Conservation (phyloP, 2,888 invertebrate species). For the Furcula furcula region DNA sequence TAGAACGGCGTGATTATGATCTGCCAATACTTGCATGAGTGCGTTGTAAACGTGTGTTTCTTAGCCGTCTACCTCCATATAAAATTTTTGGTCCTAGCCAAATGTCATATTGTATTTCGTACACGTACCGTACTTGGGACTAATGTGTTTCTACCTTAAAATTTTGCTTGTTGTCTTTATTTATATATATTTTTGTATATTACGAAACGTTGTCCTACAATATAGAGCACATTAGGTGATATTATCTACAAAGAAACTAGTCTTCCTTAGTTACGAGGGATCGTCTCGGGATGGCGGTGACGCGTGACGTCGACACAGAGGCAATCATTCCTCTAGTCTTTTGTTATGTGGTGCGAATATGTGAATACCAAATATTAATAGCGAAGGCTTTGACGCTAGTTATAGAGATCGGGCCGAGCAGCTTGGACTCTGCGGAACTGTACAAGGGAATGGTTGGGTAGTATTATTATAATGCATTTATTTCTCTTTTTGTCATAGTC, state of each 20-base stretch:
- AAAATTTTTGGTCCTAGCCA: no score
- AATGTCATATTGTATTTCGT: no score
- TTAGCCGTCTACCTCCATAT: no score
- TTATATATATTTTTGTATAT: conserved; percentile 72
- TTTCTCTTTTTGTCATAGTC: conserved; percentile 78
- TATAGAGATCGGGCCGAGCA: conserved; percentile 70
- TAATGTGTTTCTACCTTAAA: no score
- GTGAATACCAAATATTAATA: conserved; percentile 78
- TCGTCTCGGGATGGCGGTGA: conserved; percentile 32
- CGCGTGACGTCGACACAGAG: conserved; percentile 63
- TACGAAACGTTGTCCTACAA: conserved; percentile 61
- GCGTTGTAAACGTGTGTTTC: no score
- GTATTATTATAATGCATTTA: conserved; percentile 81
- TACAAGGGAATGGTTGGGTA: conserved; percentile 71
- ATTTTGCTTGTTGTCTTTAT: conserved; percentile 76
- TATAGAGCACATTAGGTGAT: conserved; percentile 73
- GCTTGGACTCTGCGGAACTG: conserved; percentile 68
- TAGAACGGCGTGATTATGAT: no score
- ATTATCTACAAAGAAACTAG: conserved; percentile 79
- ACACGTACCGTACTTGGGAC: no score
- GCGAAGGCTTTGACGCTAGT: conserved; percentile 72
- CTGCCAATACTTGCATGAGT: no score
- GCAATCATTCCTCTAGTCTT: conserved; percentile 81
- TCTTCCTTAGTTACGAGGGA: conserved; percentile 74
- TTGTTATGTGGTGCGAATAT: conserved; percentile 78